phyloP scores from a whole-genome alignment of 2,113 vertebrate species.

The Dinomys branickii region DNA sequence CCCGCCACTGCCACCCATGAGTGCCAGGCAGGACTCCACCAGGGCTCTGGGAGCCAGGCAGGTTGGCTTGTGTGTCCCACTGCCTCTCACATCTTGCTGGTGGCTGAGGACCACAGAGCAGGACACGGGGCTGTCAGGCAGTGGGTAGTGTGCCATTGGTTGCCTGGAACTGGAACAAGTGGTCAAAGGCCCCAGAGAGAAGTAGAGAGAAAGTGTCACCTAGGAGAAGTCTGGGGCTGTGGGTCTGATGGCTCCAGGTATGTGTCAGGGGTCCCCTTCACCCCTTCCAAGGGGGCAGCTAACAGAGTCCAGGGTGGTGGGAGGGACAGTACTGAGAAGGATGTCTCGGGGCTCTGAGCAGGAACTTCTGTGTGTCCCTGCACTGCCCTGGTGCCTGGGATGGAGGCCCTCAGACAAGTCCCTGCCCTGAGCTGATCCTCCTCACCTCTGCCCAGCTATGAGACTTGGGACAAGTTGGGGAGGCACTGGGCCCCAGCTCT shows the following conservation, averaged over 20 bases:
- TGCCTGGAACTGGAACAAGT: not conserved
- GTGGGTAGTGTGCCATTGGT: not conserved
- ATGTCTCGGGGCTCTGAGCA: fast-evolving
- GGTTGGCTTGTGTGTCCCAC: not conserved
- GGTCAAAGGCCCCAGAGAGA: not conserved
- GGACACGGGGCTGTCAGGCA: not conserved
- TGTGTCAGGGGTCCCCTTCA: fast-evolving
- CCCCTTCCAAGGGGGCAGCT: not conserved
- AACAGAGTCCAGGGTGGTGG: fast-evolving
- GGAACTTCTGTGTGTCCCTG: not conserved
- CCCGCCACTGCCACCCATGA: not conserved
- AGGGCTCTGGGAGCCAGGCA: not conserved
- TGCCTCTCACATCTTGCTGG: fast-evolving
- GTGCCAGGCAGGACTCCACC: not conserved
- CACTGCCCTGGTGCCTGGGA: not conserved
- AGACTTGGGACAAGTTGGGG: not conserved
- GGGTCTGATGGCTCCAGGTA: fast-evolving
- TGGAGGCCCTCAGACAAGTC: fast-evolving
- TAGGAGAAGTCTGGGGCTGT: not conserved
- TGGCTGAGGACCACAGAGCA: not conserved
- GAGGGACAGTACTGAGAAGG: not conserved
- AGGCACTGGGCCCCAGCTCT: not conserved
- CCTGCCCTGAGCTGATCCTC: not conserved
- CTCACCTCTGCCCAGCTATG: not conserved
- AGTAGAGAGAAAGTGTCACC: fast-evolving